These are phyloP conservation scores for Monochamus saltuarius DNA, from an alignment of 1,140 invertebrate species.

Conservation along the genomic window DNA sequence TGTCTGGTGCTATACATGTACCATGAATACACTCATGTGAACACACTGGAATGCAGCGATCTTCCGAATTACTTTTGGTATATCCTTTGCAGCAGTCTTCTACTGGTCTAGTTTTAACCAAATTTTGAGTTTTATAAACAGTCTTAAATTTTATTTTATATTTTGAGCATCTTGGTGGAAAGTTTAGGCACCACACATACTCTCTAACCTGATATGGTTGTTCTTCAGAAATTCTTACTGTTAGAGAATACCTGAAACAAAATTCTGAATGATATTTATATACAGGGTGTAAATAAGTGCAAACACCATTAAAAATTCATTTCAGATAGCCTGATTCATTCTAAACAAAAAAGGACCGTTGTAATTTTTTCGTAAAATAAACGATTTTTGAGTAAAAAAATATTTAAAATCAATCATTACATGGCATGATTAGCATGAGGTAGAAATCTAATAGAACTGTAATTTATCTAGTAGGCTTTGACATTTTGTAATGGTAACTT, in stretches of 20 bases:
- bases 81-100: conserved; percentile 86
- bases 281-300: too few species aligned
- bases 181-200: conserved; percentile 78
- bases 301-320: too few species aligned
- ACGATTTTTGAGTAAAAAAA: too few species aligned
- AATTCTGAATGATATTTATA: neutral
- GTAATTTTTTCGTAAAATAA: too few species aligned
- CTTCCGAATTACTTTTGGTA: conserved; percentile 59
- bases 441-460: too few species aligned
- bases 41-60: conserved; percentile 77
- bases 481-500: too few species aligned
- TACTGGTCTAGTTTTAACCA: conserved; percentile 72
- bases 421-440: too few species aligned
- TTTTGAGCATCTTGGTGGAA: conserved; percentile 83
- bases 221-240: conserved; percentile 71
- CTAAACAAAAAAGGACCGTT: too few species aligned
- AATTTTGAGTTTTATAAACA: conserved; percentile 68
- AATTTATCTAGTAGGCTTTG: too few species aligned
- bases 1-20: conserved; percentile 78
- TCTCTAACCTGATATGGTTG: conserved; percentile 79
- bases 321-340: too few species aligned
- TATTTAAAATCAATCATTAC: too few species aligned
- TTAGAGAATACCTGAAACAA: conserved; percentile 66
- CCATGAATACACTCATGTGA: conserved; percentile 80
- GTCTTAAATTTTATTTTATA: conserved; percentile 76